Conservation (phyloP, 2,797 vertebrate genomes). For the Chanos chanos region DNA sequence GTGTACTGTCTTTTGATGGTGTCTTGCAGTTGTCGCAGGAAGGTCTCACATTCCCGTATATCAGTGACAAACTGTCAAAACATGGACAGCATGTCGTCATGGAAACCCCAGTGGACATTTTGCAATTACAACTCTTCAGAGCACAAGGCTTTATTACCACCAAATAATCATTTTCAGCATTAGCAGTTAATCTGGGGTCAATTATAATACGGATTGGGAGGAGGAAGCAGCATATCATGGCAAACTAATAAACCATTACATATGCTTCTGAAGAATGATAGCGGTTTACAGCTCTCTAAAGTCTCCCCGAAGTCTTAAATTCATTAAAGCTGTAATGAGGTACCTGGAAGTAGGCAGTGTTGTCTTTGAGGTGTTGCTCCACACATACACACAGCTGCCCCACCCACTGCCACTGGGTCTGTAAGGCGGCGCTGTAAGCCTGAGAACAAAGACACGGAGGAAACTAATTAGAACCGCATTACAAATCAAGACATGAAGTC, state of each 20-base stretch:
- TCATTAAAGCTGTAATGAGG: too few species aligned
- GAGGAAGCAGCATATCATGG: too few species aligned
- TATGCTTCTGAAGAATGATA: not conserved
- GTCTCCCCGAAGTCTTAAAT: too few species aligned
- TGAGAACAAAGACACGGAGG: conserved; percentile 44
- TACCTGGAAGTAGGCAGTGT: conserved; percentile 92
- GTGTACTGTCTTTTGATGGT: conserved; percentile 95
- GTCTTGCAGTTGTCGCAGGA: conserved; percentile 90
- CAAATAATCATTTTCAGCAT: too few species aligned
- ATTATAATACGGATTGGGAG: too few species aligned
- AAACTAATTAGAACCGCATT: not conserved
- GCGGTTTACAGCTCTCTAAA: not conserved
- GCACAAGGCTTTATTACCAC: too few species aligned
- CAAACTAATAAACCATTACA: not conserved
- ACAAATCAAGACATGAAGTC: not conserved
- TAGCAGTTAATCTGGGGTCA: too few species aligned
- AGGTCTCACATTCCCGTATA: conserved; percentile 84
- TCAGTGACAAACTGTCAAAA: conserved; percentile 85
- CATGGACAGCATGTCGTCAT: not conserved
- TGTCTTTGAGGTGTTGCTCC: conserved; percentile 93
- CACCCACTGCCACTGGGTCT: conserved; percentile 96
- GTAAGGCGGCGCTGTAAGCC: conserved; percentile 94
- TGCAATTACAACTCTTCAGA: not conserved
- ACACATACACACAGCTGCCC: conserved; percentile 91
- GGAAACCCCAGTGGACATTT: not conserved